phyloP scores from a whole-genome alignment of 2,113 vertebrate species.

The Xiphophorus hellerii region DNA sequence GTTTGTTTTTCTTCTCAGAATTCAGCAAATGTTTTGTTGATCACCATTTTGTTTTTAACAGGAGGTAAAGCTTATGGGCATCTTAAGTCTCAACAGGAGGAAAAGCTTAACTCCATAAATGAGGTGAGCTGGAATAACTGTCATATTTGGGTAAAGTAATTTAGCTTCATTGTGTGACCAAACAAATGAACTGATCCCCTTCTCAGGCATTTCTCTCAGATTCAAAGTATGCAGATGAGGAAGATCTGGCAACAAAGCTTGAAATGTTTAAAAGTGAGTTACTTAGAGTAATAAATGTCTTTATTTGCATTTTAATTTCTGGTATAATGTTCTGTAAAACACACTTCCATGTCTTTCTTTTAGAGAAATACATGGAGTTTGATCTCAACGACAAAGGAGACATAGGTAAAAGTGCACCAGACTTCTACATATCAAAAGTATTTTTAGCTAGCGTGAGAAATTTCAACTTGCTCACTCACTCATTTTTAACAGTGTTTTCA shows the following conservation, averaged over 20 bases:
- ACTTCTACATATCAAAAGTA: background rate
- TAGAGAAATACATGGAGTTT: constrained; percentile 89
- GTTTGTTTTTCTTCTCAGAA: background rate
- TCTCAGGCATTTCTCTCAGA: constrained; percentile 82
- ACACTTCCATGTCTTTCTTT: constrained; percentile 54
- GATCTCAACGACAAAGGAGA: constrained; percentile 86
- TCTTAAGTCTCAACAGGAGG: constrained; percentile 82
- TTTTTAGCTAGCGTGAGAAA: background rate
- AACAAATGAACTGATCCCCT: background rate
- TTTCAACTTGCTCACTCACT: background rate
- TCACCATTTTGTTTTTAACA: constrained; percentile 39
- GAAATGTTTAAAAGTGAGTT: constrained; percentile 83
- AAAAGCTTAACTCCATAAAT: constrained; percentile 75
- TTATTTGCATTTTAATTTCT: background rate
- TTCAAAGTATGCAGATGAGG: constrained; percentile 81
- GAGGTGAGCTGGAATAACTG: constrained; percentile 54
- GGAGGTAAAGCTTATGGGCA: constrained; percentile 84
- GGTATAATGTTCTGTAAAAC: background rate
- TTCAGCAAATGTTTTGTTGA: background rate
- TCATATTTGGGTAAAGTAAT: background rate
- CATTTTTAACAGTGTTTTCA: background rate
- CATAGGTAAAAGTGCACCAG: constrained; percentile 75
- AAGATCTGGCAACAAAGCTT: constrained; percentile 81
- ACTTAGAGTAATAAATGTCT: background rate
- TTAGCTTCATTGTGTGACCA: background rate